Conservation (phyloP, 2,888 invertebrate species). For the Phortica okadai region DNA sequence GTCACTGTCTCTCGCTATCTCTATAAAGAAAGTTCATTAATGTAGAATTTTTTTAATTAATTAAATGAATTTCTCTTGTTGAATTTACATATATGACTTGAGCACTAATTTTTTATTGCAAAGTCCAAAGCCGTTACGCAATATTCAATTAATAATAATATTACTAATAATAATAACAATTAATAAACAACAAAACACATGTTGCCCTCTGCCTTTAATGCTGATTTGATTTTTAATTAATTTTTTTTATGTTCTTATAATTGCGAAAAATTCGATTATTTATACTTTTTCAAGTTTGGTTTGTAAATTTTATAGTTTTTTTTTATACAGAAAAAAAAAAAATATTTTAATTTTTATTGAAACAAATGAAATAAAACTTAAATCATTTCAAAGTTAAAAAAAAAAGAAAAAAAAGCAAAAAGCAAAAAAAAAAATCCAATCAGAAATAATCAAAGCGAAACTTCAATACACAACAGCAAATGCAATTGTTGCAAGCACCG, state of each 20-base stretch:
- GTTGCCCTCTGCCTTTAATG: background rate
- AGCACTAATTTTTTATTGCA: slow-evolving; percentile 26
- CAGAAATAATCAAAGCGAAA: slow-evolving; percentile 64
- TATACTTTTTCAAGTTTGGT: slow-evolving; percentile 20
- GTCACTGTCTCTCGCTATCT: slow-evolving; percentile 27
- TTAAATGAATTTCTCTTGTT: slow-evolving; percentile 24
- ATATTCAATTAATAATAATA: slow-evolving; percentile 7
- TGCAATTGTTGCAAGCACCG: slow-evolving; percentile 76
- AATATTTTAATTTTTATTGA: background rate
- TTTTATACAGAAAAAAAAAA: background rate
- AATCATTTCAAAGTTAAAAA: slow-evolving; percentile 6
- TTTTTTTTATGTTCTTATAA: slow-evolving; percentile 13
- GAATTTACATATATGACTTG: slow-evolving; percentile 5
- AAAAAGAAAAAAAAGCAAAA: slow-evolving; percentile 38
- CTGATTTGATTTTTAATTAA: background rate
- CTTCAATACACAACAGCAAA: slow-evolving; percentile 73
- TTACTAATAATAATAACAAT: background rate
- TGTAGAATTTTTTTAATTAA: slow-evolving; percentile 39
- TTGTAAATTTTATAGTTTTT: slow-evolving; percentile 22
- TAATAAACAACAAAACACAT: background rate
- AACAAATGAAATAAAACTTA: background rate
- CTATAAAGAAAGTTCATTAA: slow-evolving; percentile 8
- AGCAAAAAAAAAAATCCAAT: slow-evolving; percentile 50
- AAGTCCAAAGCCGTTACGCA: background rate
- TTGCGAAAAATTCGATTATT: background rate